Evolutionary conservation across 2,888 invertebrate species (phyloP), one percentile per base, ranked within the genome.

Genomic region (Cephus nigrinus): DNA sequence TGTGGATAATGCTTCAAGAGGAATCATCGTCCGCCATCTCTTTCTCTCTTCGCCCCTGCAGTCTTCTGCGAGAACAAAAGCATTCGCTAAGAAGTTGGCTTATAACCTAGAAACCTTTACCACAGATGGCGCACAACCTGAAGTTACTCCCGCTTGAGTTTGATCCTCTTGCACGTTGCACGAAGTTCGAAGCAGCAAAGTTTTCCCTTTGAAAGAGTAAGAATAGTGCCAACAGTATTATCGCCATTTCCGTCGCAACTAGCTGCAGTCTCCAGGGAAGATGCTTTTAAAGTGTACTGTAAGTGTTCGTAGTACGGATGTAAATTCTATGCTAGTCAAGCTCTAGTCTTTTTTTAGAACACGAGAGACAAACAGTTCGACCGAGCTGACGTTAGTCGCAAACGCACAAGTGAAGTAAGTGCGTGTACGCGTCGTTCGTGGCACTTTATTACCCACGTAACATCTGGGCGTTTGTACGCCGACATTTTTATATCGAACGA

Each of bases 341-440:
- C 69, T 69, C 12, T 11, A 69, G 69, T 69, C 69, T 69, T 69
- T 69, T 69, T 69, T 32, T 69, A 69, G 69, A 69, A 12, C 31
- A 12, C 31, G 69, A 32, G 32, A 69, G 31, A 32, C 69, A 69
- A 69, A 32, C 69, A 69, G 69, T 69, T 12, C 69, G 31, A 32
- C 30, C 69, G 69, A 69, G 69, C 69, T 69, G 71, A 31, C 12
- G 12, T 71, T 71, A 5, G 71, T 33, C 32, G 71, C 33, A 71
- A 31, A 33, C 69, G 69, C 32, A 15, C 5, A 30, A 69, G 69
- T 69, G 40, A 30, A 69, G 69, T 32, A 69, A 32, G 69, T 55
- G 9, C 55, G 23, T 55, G 23, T 55, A 23, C 55, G 55, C 55
- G 23, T 55, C 55, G 23, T 55, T 55, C 55, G 23, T 55, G 55